Evolutionary conservation across 2,797 vertebrate genomes (phyloP), one percentile per base, ranked within the genome.

Genomic region (Sebastiscus tertius): DNA sequence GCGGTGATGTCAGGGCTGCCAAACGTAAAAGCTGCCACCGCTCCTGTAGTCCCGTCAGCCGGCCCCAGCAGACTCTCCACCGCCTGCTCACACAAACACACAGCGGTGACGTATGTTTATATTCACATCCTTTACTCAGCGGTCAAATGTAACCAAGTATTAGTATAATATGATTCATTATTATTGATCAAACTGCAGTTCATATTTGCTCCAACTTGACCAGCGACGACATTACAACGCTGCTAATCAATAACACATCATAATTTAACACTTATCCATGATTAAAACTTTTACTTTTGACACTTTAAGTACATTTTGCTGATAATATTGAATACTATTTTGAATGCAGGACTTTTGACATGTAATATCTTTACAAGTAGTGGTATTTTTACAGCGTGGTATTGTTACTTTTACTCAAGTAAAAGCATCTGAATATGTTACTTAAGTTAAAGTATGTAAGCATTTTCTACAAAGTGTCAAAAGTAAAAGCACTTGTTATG

Each of bases 1-100:
- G 36, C 67, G 39, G 88, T 84, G 74, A 95, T 92, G 91, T 96
- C 94, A 75, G 95, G 92, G 87, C 82, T 85, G 80, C 93, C 88
- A 83, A 95, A 96, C 67, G 77, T 86, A 82, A 95, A 70, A 29
- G 81, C 86, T 26, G 91, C 84, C 60, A 74, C 58, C 26, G 73
- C 83, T 71, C 79, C 77, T 52, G 80, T 56, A 33, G 87, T 76
- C 68, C 64, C 66, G 9, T 87, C 88, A 42, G 70, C 75, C 29
- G 93, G 90, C 49, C 91, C 84, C 77, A 84, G 73, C 55, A 86
- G 89, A 69, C 39, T 77, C 83, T 91, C 82, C 69, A 95, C 82
- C 4, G 58, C 89, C 95, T 96, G 91, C 59, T 75, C 52, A 74
- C 1, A 77, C 3, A 87, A 6, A 87, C 22, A 68, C 46, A 82